Percentiles rank a stretch among this genome's conserved stretches.
phyloP scores from a whole-genome alignment of 2,888 invertebrate species.

The Thecophora atra region DNA sequence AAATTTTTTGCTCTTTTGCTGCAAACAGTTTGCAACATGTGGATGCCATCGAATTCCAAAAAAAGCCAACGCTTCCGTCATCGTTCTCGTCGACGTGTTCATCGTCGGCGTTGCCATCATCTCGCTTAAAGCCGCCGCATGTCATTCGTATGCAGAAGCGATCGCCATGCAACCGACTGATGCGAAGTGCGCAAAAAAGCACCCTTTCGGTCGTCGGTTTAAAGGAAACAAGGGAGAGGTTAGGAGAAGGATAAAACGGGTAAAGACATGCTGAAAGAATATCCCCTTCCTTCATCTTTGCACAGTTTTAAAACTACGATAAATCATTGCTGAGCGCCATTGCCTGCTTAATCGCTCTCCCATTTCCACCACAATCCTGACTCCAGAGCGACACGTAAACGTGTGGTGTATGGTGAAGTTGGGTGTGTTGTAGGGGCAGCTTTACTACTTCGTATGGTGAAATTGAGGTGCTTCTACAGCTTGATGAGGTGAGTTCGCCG shows the following conservation, averaged over 20 bases:
- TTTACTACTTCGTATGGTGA: not conserved
- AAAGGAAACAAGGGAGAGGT: not conserved
- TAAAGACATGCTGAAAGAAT: not conserved
- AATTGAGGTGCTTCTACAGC: not conserved
- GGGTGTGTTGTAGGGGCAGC: not conserved
- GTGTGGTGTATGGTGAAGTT: not conserved
- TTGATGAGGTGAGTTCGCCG: too few species aligned
- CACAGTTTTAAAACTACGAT: not conserved
- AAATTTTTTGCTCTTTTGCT: not conserved
- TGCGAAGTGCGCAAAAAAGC: not conserved
- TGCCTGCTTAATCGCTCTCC: not conserved
- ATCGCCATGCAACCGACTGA: slow-evolving; percentile 3
- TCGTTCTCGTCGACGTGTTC: not conserved
- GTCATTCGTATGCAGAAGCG: not conserved
- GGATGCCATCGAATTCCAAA: not conserved
- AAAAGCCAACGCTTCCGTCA: slow-evolving; percentile 7
- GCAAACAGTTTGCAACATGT: not conserved
- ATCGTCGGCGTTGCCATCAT: not conserved
- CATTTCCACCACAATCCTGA: not conserved
- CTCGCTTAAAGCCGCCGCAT: not conserved
- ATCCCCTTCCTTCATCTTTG: not conserved
- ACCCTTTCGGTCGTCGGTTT: too few species aligned
- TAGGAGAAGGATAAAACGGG: not conserved
- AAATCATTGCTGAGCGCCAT: not conserved
- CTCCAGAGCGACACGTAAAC: not conserved